Percentiles rank a stretch among this genome's conserved stretches.
phyloP scores from a whole-genome alignment of 2,113 vertebrate genomes.

The Ptilonorhynchus violaceus region DNA sequence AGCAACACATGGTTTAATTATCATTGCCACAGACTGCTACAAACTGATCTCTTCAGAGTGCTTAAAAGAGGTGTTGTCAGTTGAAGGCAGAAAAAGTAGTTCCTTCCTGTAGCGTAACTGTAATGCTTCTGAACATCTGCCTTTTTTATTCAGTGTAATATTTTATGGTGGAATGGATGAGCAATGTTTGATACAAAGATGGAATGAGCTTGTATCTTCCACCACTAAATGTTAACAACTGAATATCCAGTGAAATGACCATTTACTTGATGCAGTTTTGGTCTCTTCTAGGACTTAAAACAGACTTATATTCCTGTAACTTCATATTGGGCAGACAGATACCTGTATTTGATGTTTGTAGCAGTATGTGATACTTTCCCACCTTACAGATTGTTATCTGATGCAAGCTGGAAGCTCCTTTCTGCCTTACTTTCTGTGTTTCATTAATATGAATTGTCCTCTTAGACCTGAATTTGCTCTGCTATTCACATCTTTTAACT shows the following conservation, averaged over 20 bases:
- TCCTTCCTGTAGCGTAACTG: not conserved
- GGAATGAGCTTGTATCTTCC: not conserved
- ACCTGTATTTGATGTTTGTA: not conserved
- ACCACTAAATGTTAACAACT: not conserved
- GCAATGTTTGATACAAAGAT: not conserved
- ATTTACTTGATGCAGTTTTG: not conserved
- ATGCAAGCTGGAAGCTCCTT: not conserved
- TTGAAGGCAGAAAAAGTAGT: not conserved
- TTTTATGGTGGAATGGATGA: not conserved
- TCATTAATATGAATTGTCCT: not conserved
- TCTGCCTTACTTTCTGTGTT: not conserved
- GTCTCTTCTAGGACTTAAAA: not conserved
- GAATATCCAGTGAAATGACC: not conserved
- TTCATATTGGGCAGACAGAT: not conserved
- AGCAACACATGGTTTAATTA: not conserved
- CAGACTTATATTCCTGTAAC: not conserved
- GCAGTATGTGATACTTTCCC: not conserved
- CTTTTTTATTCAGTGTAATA: not conserved
- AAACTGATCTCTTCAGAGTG: not conserved
- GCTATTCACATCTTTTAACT: not conserved
- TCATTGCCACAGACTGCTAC: not conserved
- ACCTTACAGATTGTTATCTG: not conserved
- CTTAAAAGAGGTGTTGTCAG: not conserved
- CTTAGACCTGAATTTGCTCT: not conserved
- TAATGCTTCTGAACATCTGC: slow-evolving; percentile 28